Evolutionary conservation across 2,888 invertebrate species (phyloP).

Genomic region (Drosophila pseudotakahashii): DNA sequence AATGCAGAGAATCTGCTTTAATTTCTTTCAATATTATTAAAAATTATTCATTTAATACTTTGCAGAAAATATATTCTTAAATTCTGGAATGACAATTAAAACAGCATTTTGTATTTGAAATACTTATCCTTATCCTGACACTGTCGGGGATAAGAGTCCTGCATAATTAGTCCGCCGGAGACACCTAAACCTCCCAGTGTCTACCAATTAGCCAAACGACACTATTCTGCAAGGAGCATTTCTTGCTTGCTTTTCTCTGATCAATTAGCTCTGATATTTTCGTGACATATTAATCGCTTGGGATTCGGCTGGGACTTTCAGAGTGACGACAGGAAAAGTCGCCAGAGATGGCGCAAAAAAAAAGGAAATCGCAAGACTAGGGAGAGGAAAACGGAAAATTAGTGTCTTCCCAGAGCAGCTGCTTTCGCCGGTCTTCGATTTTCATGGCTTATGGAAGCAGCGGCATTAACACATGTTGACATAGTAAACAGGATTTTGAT

Average conservation of each 20-base stretch:
- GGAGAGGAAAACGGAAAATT: constrained; percentile 8
- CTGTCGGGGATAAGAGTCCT: not conserved
- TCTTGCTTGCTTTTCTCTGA: constrained; percentile 50
- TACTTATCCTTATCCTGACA: not conserved
- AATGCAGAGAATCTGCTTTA: too few relatives aligned
- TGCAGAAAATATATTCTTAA: too few relatives aligned
- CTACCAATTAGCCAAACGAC: constrained; percentile 49
- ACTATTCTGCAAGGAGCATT: constrained; percentile 5
- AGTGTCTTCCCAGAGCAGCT: constrained; percentile 28
- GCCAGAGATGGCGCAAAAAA: constrained; percentile 46
- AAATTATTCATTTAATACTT: not conserved
- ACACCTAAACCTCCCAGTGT: constrained; percentile 23
- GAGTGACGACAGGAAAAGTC: constrained; percentile 57
- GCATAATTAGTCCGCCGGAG: constrained; percentile 42
- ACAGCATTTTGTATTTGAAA: too few relatives aligned
- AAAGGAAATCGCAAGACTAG: constrained; percentile 27
- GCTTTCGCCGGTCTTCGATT: constrained; percentile 62
- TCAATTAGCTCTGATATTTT: constrained; percentile 78
- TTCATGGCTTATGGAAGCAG: constrained; percentile 59
- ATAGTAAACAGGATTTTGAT: constrained; percentile 80
- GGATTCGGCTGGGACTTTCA: constrained; percentile 28
- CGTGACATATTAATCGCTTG: constrained; percentile 75
- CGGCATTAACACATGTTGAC: constrained; percentile 82
- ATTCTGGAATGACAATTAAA: not conserved
- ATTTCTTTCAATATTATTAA: too few relatives aligned